A percentile compares a stretch with the other conserved stretches of the same genome.
These are phyloP conservation scores for Paedocypris sp. DNA, from an alignment of 2,113 vertebrate genomes.

Conservation along the genomic window DNA sequence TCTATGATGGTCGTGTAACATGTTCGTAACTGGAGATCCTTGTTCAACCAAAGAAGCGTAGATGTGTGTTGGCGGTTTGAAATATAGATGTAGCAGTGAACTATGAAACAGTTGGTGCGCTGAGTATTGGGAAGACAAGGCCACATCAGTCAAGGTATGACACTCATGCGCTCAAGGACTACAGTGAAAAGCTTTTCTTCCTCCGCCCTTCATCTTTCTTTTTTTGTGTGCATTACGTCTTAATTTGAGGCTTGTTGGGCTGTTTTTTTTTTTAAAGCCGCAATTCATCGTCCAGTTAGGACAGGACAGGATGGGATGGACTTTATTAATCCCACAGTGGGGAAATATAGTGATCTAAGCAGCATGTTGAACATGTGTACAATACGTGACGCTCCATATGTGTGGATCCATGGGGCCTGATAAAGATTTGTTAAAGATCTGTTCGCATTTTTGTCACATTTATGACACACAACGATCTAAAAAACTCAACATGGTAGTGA, in stretches of 20 bases:
- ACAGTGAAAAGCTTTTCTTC: neutral
- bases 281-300: too few relatives aligned
- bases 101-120: neutral
- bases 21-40: neutral
- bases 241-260: too few relatives aligned
- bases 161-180: neutral
- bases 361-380: too few relatives aligned
- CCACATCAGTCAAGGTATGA: neutral
- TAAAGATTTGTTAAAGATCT: too few relatives aligned
- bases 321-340: too few relatives aligned
- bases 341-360: too few relatives aligned
- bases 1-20: neutral
- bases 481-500: too few relatives aligned
- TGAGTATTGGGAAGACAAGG: neutral
- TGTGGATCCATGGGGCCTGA: too few relatives aligned
- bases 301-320: too few relatives aligned
- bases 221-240: neutral
- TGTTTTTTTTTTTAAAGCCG: constrained; percentile 14
- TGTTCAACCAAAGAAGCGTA: neutral
- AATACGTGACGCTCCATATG: too few relatives aligned
- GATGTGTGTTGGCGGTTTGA: neutral
- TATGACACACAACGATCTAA: too few relatives aligned
- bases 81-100: constrained; percentile 16
- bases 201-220: neutral
- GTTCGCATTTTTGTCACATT: too few relatives aligned